Conservation (phyloP, 1,140 invertebrate genomes). For the Phenacoccus solenopsis region DNA sequence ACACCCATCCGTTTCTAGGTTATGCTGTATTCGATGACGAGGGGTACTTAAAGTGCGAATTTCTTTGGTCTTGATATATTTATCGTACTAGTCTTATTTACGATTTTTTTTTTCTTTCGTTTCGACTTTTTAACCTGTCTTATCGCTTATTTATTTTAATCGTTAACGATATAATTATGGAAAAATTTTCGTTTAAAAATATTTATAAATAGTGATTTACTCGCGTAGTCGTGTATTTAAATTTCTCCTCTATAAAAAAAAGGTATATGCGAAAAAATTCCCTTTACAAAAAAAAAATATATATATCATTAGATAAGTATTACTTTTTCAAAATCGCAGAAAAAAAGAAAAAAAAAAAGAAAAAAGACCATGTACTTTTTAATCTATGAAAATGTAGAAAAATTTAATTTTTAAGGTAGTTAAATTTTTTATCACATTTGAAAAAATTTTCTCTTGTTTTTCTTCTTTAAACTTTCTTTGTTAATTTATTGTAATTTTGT, state of each 20-base stretch:
- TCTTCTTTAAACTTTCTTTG: conserved; percentile 3
- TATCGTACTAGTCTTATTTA: not conserved
- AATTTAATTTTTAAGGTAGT: not conserved
- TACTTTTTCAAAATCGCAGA: not conserved
- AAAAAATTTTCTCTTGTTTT: not conserved
- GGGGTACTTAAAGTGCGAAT: not conserved
- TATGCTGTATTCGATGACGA: not conserved
- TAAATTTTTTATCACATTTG: conserved; percentile 1
- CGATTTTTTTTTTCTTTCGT: not conserved
- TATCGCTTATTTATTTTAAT: not conserved
- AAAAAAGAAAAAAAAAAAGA: not conserved
- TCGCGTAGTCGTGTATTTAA: not conserved
- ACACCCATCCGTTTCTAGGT: no score
- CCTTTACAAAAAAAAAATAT: no score
- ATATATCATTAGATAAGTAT: no score
- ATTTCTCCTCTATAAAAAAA: no score
- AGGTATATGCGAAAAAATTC: no score
- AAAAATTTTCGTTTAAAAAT: no score
- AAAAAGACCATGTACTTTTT: not conserved
- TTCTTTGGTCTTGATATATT: not conserved
- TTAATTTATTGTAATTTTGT: conserved; percentile 4
- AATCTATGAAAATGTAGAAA: not conserved
- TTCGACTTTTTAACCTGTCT: not conserved
- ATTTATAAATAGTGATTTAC: not conserved
- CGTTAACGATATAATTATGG: not conserved